Percentiles rank a stretch among this genome's conserved stretches.
These are phyloP conservation scores for Biston betularia DNA, from an alignment of 2,888 invertebrate species.

Conservation along the genomic window DNA sequence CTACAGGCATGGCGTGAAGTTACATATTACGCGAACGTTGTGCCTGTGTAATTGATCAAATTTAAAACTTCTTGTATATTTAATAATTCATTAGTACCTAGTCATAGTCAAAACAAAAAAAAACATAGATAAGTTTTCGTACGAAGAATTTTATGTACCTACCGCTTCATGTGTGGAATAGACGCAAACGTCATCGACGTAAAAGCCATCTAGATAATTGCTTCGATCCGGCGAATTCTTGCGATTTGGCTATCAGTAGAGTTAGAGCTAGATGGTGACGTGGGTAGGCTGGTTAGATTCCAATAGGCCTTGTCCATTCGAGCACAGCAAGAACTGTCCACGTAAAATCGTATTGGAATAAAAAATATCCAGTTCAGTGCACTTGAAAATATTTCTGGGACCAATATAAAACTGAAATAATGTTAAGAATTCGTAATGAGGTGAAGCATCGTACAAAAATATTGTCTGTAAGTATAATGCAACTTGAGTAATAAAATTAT, in stretches of 20 bases:
- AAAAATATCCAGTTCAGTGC: slow-evolving; percentile 2
- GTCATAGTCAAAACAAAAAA: no score
- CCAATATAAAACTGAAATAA: slow-evolving; percentile 7
- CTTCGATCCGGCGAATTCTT: slow-evolving; percentile 8
- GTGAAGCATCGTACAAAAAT: background rate
- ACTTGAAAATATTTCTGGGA: background rate
- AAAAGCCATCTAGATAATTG: slow-evolving; percentile 12
- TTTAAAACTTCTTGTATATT: no score
- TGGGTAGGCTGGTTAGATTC: slow-evolving; percentile 11
- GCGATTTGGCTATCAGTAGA: slow-evolving; percentile 14
- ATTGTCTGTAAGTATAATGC: background rate
- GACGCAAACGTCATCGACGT: slow-evolving; percentile 2
- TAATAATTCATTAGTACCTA: no score
- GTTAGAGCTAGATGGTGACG: slow-evolving; percentile 2
- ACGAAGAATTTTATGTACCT: background rate
- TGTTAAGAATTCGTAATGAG: slow-evolving; percentile 9
- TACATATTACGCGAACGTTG: background rate
- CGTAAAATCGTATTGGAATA: slow-evolving; percentile 2
- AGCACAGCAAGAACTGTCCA: background rate
- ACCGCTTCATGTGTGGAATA: slow-evolving; percentile 1
- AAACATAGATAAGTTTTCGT: no score
- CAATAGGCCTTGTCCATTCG: slow-evolving; percentile 1
- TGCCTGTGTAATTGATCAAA: background rate
- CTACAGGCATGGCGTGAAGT: background rate
- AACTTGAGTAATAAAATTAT: background rate